Evolutionary conservation across 2,113 vertebrate genomes (phyloP).

Genomic region (Coreoperca whiteheadi): DNA sequence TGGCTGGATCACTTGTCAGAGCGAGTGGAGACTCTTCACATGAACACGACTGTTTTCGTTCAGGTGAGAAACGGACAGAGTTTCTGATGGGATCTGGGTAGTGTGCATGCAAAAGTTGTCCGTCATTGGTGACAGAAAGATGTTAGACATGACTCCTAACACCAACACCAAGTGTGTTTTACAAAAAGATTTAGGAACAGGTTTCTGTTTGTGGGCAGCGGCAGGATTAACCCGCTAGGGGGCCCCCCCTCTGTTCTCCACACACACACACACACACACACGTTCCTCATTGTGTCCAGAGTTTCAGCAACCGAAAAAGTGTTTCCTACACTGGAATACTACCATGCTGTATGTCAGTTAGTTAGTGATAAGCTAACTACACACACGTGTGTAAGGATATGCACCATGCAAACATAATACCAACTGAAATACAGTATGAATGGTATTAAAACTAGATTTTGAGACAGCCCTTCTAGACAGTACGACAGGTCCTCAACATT

Average conservation of each 20-base stretch:
- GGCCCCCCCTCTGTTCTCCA: too few relatives aligned
- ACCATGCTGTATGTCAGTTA: too few relatives aligned
- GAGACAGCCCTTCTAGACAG: not conserved
- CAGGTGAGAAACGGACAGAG: slow-evolving; percentile 74
- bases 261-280: too few relatives aligned
- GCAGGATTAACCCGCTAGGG: too few relatives aligned
- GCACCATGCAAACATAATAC: not conserved
- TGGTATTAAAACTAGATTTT: not conserved
- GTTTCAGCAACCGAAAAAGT: too few relatives aligned
- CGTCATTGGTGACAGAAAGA: not conserved
- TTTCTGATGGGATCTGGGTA: not conserved
- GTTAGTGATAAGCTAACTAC: too few relatives aligned
- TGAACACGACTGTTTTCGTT: slow-evolving; percentile 84
- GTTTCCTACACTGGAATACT: too few relatives aligned
- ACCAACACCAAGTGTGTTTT: too few relatives aligned
- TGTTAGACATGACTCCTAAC: too few relatives aligned
- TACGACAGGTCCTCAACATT: not conserved
- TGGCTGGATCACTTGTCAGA: slow-evolving; percentile 82
- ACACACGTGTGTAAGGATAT: not conserved
- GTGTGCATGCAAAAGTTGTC: not conserved
- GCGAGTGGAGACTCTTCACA: slow-evolving; percentile 83
- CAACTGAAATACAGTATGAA: not conserved
- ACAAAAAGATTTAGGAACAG: too few relatives aligned
- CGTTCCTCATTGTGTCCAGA: too few relatives aligned
- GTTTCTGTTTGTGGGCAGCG: too few relatives aligned